Evolutionary conservation across 2,888 invertebrate species (phyloP), one percentile per base, ranked within the genome.

Genomic region (Orthonevra nobilis): DNA sequence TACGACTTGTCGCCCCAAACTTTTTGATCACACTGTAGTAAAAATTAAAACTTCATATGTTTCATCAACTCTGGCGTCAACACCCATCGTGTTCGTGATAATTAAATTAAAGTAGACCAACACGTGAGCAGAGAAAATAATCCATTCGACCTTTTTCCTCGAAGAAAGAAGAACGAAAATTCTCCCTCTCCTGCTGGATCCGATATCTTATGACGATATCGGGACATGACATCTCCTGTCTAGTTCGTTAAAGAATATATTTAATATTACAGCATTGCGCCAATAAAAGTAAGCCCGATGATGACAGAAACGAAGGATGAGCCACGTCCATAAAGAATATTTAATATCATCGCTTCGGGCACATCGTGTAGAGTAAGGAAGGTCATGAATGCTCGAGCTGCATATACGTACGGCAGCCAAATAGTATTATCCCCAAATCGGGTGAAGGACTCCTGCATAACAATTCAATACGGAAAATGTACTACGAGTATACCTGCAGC

Each of bases 391-490:
- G 30, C 44, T 32, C 19, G 28, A 40, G 38, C 12, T 46, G 44
- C 44, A 46, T 44, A 26, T 44, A n/a, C n/a, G n/a, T n/a, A n/a
- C n/a, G 15, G 56, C 56, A 56, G 32, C 28, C 15, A 6, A 38
- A 56, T 44, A 52, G n/a, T n/a, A n/a, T n/a, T n/a, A 26, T 38
- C 38, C 34, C 6, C 15, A 34, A 56, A 72, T 26, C 56, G 48
- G 64, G 56, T 72, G 56, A 64, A 56, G 56, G 72, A 56, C 63
- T 72, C n/a, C 56, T 48, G 64, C 48, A 64, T 42, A 48, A 56
- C 48, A 72, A 56, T 64, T 48, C 56, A 56, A 64, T 40, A 48
- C 54, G 63, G 17, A 30, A 32, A 12, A 3, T 19, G 36, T 23
- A 17, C 7, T 2, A 7, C 0, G n/a, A n/a, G n/a, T 23, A n/a